phyloP scores from a whole-genome alignment of 2,113 vertebrate genomes.

The Anguilla japonica region DNA sequence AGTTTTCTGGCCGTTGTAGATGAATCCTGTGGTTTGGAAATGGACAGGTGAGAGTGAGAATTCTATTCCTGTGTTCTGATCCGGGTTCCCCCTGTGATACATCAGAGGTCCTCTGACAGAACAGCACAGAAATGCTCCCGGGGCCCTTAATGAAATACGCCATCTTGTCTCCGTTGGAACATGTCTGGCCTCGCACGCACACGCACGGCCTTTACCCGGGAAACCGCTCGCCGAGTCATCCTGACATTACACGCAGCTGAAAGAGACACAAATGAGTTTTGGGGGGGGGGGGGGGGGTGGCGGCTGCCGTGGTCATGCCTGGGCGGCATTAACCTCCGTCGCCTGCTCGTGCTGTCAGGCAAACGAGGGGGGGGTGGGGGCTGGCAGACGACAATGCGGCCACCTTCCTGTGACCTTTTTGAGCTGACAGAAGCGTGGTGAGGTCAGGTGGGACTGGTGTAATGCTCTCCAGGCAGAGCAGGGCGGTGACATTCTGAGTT shows the following conservation, averaged over 20 bases:
- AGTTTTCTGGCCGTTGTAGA: background rate
- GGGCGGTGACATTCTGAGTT: constrained; percentile 29
- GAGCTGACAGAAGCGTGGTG: background rate
- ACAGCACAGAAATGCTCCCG: background rate
- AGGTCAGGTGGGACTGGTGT: constrained; percentile 20
- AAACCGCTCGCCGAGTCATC: background rate
- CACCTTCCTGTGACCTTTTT: constrained; percentile 28
- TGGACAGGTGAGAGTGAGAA: background rate
- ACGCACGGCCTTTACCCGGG: constrained; percentile 23
- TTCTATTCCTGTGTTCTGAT: background rate
- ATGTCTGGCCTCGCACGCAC: background rate
- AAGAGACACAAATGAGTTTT: constrained; percentile 19
- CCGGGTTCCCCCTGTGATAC: background rate
- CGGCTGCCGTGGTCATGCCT: background rate
- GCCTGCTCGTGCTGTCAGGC: background rate
- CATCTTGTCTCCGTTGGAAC: constrained; percentile 25
- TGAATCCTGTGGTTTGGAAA: background rate
- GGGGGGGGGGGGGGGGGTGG: background rate
- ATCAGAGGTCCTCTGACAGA: background rate
- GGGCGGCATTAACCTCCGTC: background rate
- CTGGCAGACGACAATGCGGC: background rate
- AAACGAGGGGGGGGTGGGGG: background rate
- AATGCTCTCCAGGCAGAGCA: constrained; percentile 15
- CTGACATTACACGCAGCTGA: constrained; percentile 6
- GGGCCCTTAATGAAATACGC: constrained; percentile 33